A percentile compares a stretch with the other conserved stretches of the same genome.
These are phyloP conservation scores for Muntiacus muntjak DNA, from an alignment of 2,113 vertebrate species.

Conservation along the genomic window DNA sequence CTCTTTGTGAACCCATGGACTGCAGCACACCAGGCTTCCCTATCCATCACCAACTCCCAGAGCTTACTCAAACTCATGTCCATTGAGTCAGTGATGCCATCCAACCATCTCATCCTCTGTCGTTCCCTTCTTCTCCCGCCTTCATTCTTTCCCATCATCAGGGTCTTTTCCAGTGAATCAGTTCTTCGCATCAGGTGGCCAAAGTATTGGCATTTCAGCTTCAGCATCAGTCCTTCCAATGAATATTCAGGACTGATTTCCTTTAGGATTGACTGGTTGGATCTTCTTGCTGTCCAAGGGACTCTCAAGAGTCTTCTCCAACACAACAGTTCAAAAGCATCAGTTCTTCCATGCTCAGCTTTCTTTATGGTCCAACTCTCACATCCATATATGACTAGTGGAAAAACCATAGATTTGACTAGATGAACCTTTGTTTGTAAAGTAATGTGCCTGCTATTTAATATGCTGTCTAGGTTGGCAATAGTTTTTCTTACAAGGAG, in stretches of 20 bases:
- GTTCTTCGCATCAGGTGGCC: background rate
- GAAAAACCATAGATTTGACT: background rate
- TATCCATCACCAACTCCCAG: background rate
- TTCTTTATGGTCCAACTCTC: background rate
- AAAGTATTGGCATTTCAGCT: background rate
- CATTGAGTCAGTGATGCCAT: background rate
- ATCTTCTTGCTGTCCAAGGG: background rate
- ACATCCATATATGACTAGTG: background rate
- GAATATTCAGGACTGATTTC: background rate
- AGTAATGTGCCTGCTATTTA: background rate
- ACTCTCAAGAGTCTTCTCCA: background rate
- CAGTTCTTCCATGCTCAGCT: background rate
- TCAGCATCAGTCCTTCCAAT: background rate
- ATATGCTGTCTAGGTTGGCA: background rate
- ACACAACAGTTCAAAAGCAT: background rate
- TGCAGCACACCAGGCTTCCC: background rate
- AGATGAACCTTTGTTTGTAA: background rate
- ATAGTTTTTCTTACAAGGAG: background rate
- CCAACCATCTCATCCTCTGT: background rate
- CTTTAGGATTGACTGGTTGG: background rate
- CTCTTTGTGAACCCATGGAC: background rate
- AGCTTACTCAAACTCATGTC: background rate
- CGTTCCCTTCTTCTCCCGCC: background rate
- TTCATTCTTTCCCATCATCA: background rate
- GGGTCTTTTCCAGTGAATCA: background rate